Conservation (phyloP, 2,888 invertebrate species). For the Helleia helle region DNA sequence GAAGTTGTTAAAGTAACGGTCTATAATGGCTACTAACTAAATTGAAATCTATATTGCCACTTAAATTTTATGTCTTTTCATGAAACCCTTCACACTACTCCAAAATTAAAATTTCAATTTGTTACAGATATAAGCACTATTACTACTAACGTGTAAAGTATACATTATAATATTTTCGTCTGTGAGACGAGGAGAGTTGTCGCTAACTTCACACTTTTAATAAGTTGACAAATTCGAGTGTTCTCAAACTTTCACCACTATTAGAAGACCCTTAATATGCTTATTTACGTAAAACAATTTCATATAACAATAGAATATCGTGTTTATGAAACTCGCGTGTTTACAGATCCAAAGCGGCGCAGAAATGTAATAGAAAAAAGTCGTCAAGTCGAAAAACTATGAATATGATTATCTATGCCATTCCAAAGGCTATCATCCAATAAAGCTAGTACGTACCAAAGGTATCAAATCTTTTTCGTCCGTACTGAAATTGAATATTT, state of each 20-base stretch:
- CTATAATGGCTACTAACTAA: constrained; percentile 2
- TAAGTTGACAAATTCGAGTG: no score
- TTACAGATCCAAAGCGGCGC: constrained; percentile 5
- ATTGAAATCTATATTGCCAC: constrained; percentile 7
- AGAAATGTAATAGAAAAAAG: constrained; percentile 13
- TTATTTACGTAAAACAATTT: no score
- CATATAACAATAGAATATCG: neutral
- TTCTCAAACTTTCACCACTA: no score
- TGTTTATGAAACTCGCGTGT: neutral
- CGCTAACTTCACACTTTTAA: no score
- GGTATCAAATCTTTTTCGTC: constrained; percentile 74
- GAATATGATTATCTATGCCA: constrained; percentile 70
- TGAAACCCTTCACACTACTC: neutral
- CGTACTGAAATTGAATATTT: constrained; percentile 74
- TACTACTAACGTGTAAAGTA: no score
- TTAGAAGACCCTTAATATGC: no score
- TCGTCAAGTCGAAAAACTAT: constrained; percentile 51
- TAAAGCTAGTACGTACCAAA: constrained; percentile 66
- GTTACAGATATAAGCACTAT: neutral
- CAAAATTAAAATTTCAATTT: neutral
- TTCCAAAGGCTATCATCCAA: constrained; percentile 70
- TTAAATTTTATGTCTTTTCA: neutral
- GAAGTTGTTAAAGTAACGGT: constrained; percentile 7
- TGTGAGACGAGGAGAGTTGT: no score
- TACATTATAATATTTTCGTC: no score